These are phyloP conservation scores for Lithodes maja DNA, from an alignment of 2,888 invertebrate species.

Conservation along the genomic window DNA sequence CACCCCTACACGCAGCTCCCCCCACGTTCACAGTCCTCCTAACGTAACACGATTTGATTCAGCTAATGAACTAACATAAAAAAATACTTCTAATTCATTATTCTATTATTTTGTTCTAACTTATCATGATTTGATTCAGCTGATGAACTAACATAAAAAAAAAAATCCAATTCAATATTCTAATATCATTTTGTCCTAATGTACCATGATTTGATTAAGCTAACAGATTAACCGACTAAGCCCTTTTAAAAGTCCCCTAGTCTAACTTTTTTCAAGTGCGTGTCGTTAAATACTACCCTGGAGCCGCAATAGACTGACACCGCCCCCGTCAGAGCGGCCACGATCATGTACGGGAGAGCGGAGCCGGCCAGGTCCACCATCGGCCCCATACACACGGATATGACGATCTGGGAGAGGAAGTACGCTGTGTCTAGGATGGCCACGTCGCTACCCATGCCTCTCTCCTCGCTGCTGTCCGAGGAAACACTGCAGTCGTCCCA, in stretches of 20 bases:
- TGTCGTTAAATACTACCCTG: slow-evolving; percentile 70
- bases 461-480: slow-evolving; percentile 34
- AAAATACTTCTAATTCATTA: no score
- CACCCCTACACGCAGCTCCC: no score
- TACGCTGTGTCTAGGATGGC: slow-evolving; percentile 75
- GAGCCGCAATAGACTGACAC: slow-evolving; percentile 73
- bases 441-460: slow-evolving; percentile 73
- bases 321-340: slow-evolving; percentile 74
- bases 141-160: no score
- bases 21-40: no score
- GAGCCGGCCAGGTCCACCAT: slow-evolving; percentile 75
- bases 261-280: slow-evolving; percentile 52
- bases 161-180: no score
- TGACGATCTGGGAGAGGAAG: slow-evolving; percentile 76
- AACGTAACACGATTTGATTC: no score
- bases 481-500: slow-evolving; percentile 42
- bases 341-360: slow-evolving; percentile 75
- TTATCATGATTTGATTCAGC: no score
- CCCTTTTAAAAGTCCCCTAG: slow-evolving; percentile 36
- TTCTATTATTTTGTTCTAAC: no score
- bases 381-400: slow-evolving; percentile 75
- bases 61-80: no score
- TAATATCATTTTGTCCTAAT: no score
- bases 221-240: no score
- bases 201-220: no score